A percentile compares a stretch with the other conserved stretches of the same genome.
These are phyloP conservation scores for Crotophaga sulcirostris DNA, from an alignment of 2,113 vertebrate species.

Conservation along the genomic window DNA sequence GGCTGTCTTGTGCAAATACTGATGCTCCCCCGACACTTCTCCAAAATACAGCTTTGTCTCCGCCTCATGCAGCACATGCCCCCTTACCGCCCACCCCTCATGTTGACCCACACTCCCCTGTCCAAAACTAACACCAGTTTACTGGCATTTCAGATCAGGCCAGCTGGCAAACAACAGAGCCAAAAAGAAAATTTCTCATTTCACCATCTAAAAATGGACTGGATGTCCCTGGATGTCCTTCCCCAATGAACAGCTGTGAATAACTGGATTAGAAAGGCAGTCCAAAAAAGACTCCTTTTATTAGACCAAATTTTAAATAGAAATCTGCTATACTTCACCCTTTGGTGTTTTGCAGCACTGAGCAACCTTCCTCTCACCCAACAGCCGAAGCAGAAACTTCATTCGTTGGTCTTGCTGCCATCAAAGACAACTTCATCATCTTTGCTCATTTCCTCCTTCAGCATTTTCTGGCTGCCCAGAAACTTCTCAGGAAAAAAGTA, in stretches of 20 bases:
- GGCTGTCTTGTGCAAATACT: background rate
- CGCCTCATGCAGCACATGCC: background rate
- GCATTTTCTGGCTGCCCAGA: background rate
- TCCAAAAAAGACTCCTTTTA: background rate
- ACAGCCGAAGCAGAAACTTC: background rate
- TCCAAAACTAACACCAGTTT: conserved; percentile 13
- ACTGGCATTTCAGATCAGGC: background rate
- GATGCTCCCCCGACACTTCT: background rate
- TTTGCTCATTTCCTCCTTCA: background rate
- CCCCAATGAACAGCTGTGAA: conserved; percentile 32
- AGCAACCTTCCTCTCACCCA: background rate
- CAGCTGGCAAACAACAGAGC: conserved; percentile 12
- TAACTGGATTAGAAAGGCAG: conserved; percentile 14
- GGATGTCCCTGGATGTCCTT: conserved; percentile 37
- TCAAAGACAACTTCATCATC: background rate
- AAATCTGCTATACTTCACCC: conserved; percentile 4
- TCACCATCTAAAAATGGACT: conserved; percentile 44
- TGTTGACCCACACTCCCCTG: background rate
- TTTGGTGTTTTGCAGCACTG: background rate
- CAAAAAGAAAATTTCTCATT: conserved; percentile 45
- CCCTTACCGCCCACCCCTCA: background rate
- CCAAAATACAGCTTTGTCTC: background rate
- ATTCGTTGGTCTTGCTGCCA: background rate
- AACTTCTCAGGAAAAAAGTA: background rate
- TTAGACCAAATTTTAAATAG: conserved; percentile 13